Percentiles rank a stretch among this genome's conserved stretches.
Evolutionary conservation across 2,113 vertebrate genomes (phyloP).

Genomic region (Coryphaenoides rupestris): DNA sequence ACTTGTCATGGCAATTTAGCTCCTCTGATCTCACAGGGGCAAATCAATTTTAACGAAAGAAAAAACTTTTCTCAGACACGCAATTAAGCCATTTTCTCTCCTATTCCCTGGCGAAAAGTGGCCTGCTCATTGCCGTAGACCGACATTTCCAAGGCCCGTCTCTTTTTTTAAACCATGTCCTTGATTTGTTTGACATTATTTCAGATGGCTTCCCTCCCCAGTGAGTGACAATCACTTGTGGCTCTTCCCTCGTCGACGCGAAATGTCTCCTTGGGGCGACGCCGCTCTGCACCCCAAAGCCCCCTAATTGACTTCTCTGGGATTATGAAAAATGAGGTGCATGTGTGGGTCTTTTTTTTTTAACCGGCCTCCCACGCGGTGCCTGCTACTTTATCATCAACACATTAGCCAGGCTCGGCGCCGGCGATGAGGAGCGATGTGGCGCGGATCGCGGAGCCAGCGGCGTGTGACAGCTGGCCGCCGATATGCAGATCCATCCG

Average conservation of each 20-base stretch:
- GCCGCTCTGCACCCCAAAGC: constrained; percentile 23
- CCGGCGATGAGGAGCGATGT: constrained; percentile 58
- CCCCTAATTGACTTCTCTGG: constrained; percentile 56
- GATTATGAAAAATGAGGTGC: constrained; percentile 63
- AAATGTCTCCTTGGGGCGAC: constrained; percentile 37
- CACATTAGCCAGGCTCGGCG: constrained; percentile 47
- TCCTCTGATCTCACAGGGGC: constrained; percentile 18
- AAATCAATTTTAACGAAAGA: constrained; percentile 16
- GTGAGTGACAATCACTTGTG: constrained; percentile 23
- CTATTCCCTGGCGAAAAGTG: constrained; percentile 18
- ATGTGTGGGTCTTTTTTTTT: constrained; percentile 13
- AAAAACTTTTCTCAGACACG: constrained; percentile 45
- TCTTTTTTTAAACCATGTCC: constrained; percentile 10
- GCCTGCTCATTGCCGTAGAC: neutral
- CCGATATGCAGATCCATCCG: constrained; percentile 57
- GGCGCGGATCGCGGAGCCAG: constrained; percentile 29
- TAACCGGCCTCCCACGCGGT: constrained; percentile 42
- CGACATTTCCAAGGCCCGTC: constrained; percentile 42
- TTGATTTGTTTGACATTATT: constrained; percentile 9
- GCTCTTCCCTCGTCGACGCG: constrained; percentile 27
- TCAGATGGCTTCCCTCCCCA: constrained; percentile 25
- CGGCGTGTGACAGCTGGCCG: constrained; percentile 37
- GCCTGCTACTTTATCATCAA: constrained; percentile 53
- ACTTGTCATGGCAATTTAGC: constrained; percentile 2
- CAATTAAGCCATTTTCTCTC: constrained; percentile 43